phyloP scores from a whole-genome alignment of 2,113 vertebrate species.

The Riparia riparia region DNA sequence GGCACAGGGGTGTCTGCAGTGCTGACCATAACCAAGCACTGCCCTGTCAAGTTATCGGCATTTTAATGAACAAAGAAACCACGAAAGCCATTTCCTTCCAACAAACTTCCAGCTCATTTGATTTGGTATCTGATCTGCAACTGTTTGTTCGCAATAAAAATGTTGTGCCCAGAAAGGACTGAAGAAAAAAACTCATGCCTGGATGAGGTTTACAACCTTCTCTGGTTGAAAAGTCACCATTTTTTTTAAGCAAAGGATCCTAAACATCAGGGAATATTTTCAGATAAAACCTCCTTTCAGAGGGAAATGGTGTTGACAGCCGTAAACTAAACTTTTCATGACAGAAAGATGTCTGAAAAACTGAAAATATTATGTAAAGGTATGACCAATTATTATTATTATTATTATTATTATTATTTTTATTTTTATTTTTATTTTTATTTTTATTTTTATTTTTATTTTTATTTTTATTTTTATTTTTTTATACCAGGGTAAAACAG shows the following conservation, averaged over 20 bases:
- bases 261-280: background rate
- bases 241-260: background rate
- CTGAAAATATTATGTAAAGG: accelerated
- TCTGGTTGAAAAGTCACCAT: background rate
- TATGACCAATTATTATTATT: too few relatives aligned
- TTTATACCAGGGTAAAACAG: background rate
- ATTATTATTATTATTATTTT: too few relatives aligned
- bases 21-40: background rate
- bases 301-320: background rate
- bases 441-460: too few relatives aligned
- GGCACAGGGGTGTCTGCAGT: background rate
- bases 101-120: background rate
- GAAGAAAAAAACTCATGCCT: background rate
- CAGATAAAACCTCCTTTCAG: background rate
- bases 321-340: background rate
- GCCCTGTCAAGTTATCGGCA: background rate
- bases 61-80: background rate
- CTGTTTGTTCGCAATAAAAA: background rate
- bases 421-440: background rate
- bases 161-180: background rate
- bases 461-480: background rate
- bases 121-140: background rate
- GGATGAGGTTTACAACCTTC: background rate
- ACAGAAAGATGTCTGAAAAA: background rate
- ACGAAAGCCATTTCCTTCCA: background rate